Conservation (phyloP, 2,797 vertebrate genomes). For the Margarornis squamiger region DNA sequence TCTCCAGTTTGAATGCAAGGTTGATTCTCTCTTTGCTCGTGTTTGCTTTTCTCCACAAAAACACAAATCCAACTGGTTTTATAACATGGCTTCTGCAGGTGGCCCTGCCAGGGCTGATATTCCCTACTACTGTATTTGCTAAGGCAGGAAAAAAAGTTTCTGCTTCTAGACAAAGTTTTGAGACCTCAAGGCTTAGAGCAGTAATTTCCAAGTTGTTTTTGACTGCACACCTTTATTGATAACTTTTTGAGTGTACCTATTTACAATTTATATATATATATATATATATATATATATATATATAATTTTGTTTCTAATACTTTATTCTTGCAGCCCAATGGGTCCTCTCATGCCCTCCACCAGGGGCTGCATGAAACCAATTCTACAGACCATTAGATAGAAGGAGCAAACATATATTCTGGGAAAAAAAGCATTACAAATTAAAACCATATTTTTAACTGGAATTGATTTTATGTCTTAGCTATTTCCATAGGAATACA, state of each 20-base stretch:
- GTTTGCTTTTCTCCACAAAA: background rate
- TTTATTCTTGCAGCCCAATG: background rate
- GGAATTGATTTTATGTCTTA: background rate
- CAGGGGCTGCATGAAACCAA: background rate
- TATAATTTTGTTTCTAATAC: background rate
- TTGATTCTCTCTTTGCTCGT: background rate
- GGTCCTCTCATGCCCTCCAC: fast-evolving
- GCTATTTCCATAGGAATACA: background rate
- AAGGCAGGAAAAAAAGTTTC: background rate
- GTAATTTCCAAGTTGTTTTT: background rate
- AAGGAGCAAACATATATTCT: background rate
- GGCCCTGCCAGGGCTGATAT: background rate
- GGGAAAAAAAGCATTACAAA: background rate
- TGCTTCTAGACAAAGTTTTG: background rate
- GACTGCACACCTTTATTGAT: background rate
- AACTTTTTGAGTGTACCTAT: background rate
- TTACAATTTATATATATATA: background rate
- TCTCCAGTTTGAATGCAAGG: background rate
- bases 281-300: background rate
- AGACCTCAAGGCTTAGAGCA: background rate
- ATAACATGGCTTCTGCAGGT: background rate
- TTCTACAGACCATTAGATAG: background rate
- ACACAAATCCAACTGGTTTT: background rate
- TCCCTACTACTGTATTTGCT: background rate
- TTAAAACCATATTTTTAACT: background rate